Conservation (phyloP, 2,888 invertebrate genomes). For the Crioceris asparagi region DNA sequence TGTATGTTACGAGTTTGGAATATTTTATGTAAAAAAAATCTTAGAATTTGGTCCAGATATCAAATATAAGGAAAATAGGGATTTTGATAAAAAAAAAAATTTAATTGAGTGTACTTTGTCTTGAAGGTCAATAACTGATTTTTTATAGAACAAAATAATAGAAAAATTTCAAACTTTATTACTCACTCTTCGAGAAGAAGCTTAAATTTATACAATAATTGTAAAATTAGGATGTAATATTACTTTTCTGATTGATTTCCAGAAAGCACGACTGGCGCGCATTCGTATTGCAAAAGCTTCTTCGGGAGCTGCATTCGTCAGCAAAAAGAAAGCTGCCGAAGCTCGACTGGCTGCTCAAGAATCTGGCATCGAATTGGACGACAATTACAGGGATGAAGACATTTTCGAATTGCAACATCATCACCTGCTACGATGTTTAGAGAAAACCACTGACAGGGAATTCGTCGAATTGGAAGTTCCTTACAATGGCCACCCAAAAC, state of each 20-base stretch:
- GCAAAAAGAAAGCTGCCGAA: conserved; percentile 97
- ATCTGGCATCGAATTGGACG: conserved; percentile 85
- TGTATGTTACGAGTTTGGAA: too few species aligned
- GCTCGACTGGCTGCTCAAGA: conserved; percentile 87
- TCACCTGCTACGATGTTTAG: conserved; percentile 91
- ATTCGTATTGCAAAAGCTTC: conserved; percentile 99
- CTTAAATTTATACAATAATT: too few species aligned
- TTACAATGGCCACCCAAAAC: conserved; percentile 86
- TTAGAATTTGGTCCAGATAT: too few species aligned
- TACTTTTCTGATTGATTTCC: conserved; percentile 38
- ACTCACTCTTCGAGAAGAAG: too few species aligned
- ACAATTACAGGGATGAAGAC: conserved; percentile 83
- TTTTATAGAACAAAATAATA: too few species aligned
- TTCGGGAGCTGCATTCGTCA: conserved; percentile 95
- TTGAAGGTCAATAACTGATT: too few species aligned
- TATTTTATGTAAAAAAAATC: too few species aligned
- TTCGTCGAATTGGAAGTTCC: conserved; percentile 94
- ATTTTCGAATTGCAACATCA: conserved; percentile 99
- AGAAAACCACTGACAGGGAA: conserved; percentile 97
- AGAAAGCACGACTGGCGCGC: conserved; percentile 98
- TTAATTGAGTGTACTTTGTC: too few species aligned
- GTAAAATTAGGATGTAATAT: too few species aligned
- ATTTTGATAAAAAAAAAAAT: too few species aligned
- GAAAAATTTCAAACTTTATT: too few species aligned
- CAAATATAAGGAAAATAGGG: too few species aligned